Percentiles rank a stretch among this genome's conserved stretches.
These are phyloP conservation scores for Phaonia tiefii DNA, from an alignment of 2,888 invertebrate genomes.

Conservation along the genomic window DNA sequence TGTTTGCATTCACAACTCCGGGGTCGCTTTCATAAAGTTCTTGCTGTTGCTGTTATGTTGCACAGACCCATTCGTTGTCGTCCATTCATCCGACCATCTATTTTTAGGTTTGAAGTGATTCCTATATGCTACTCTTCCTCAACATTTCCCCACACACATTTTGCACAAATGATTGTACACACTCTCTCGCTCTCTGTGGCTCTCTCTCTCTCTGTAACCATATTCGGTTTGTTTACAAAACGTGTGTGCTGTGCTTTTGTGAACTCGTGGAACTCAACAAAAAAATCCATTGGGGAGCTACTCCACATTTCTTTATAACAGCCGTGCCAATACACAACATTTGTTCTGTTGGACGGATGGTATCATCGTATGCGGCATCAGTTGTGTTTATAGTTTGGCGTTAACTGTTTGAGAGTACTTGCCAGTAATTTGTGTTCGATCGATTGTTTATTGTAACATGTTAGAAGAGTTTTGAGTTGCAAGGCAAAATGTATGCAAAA, in stretches of 20 bases:
- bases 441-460: too few relatives aligned
- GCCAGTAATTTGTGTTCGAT: slow-evolving; percentile 19
- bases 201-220: too few relatives aligned
- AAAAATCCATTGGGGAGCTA: slow-evolving; percentile 21
- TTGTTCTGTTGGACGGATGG: too few relatives aligned
- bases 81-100: slow-evolving; percentile 39
- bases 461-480: slow-evolving; percentile 26
- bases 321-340: slow-evolving; percentile 13
- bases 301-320: slow-evolving; percentile 46
- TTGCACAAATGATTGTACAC: too few relatives aligned
- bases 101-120: slow-evolving; percentile 62
- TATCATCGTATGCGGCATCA: slow-evolving; percentile 34
- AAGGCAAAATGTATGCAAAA: neutral
- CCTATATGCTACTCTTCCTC: slow-evolving; percentile 20
- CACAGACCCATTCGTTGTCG: slow-evolving; percentile 44
- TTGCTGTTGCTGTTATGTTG: slow-evolving; percentile 52
- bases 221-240: slow-evolving; percentile 33
- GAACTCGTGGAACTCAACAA: neutral
- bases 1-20: slow-evolving; percentile 20
- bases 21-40: slow-evolving; percentile 47
- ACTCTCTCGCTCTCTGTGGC: slow-evolving; percentile 5
- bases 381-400: slow-evolving; percentile 62
- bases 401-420: slow-evolving; percentile 46
- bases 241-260: slow-evolving; percentile 4
- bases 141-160: neutral